Base-by-base conservation (phyloP, 1,140 invertebrate species). In the Pseudomyrmex gracilis region DNA sequence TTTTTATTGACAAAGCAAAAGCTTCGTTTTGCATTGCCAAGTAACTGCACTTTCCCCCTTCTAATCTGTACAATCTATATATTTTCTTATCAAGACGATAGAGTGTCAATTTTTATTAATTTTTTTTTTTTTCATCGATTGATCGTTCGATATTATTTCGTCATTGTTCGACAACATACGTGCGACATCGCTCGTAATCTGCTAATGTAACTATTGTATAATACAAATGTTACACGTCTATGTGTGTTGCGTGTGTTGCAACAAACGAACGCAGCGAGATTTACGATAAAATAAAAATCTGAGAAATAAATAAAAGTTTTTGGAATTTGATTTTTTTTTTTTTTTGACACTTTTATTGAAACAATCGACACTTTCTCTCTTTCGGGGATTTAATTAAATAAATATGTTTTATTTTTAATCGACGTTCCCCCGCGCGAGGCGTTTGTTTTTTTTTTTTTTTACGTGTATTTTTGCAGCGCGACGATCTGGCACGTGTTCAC, bases 61-160 rank as follows among this genome's bases (percentile, higher is more conserved):
- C 7, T 34, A 34, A 10, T 24, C n/a, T 10, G 2, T 49, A 12
- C 20, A 76, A 76, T 34, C n/a, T 66, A 24, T 0, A 51, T 76
- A 34, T 34, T 74, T 3, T 7, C 43, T 63, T 76, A 76, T 64
- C 73, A n/a, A 12, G 20, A 45, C 15, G 71, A 60, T 76, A 64
- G 20, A 51, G 64, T 10, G 64, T 10, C 12, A 9, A 24, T 47
- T 74, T 49, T 74, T 63, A 76, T 17, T 1, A 0, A 2, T 20
- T 12, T 13, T 22, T 8, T 55, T 53, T 34, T 66, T 22, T 20
- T 7, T 51, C 45, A 76, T 77, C 53, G 73, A 64, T 34, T 64
- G 15, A 53, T 20, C 45, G 22, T 43, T 9, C 47, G 34, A 77
- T 77, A 66, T 67, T 61, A 73, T 76, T 53, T 7, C 13, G 66